These are phyloP conservation scores for Drosophila parthenogenetica DNA, from an alignment of 2,888 invertebrate genomes.

Conservation along the genomic window DNA sequence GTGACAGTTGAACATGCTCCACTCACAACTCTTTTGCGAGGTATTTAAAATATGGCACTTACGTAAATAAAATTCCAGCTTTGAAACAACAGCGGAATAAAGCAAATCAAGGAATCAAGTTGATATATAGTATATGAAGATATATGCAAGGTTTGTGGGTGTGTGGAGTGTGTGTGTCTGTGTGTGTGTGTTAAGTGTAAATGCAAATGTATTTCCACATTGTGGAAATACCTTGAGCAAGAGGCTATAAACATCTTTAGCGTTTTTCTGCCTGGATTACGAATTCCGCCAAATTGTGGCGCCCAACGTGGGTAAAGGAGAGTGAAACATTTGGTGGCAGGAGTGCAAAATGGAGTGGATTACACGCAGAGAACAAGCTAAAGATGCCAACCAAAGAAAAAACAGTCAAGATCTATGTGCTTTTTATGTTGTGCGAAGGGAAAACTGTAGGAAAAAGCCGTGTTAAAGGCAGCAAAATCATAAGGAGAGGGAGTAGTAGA, in stretches of 20 bases:
- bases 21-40: not conserved
- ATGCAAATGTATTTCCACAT: conserved; percentile 22
- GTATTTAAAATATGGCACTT: not conserved
- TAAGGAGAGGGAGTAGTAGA: not conserved
- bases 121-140: conserved; percentile 1
- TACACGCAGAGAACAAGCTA: conserved; percentile 16
- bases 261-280: conserved; percentile 29
- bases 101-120: conserved; percentile 8
- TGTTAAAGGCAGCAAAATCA: not conserved
- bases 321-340: not conserved
- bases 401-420: conserved; percentile 64
- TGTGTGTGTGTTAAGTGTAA: conserved; percentile 19
- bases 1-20: too few relatives aligned
- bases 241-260: conserved; percentile 33
- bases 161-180: conserved; percentile 3
- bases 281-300: conserved; percentile 44
- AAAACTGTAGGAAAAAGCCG: not conserved
- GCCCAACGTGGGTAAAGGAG: conserved; percentile 26
- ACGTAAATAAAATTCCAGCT: not conserved
- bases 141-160: conserved; percentile 12
- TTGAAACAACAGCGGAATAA: conserved; percentile 11
- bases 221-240: conserved; percentile 15
- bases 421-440: conserved; percentile 50
- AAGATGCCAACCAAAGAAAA: not conserved
- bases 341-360: conserved; percentile 10